These are phyloP conservation scores for Polypterus senegalus DNA, from an alignment of 2,113 vertebrate species.

Conservation along the genomic window DNA sequence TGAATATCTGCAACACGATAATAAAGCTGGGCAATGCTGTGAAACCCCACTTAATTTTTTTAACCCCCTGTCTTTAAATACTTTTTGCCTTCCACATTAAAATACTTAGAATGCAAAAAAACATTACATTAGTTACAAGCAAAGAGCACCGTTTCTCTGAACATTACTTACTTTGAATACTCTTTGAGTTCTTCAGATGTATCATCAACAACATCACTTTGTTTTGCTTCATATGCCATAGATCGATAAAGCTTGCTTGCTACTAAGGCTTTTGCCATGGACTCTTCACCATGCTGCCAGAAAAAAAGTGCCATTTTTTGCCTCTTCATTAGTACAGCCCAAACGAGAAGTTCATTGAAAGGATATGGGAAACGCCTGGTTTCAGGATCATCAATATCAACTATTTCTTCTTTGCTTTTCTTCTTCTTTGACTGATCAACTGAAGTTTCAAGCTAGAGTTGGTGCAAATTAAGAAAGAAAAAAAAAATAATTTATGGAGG, in stretches of 20 bases:
- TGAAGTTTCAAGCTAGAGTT: conserved; percentile 38
- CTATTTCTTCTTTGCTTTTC: conserved; percentile 88
- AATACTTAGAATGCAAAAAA: too few relatives aligned
- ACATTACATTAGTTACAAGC: too few relatives aligned
- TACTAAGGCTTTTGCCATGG: conserved; percentile 94
- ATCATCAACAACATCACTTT: conserved; percentile 93
- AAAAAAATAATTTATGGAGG: too few relatives aligned
- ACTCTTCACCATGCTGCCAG: conserved; percentile 97
- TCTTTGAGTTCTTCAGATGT: conserved; percentile 90
- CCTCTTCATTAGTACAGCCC: conserved; percentile 95
- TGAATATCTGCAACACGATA: too few relatives aligned
- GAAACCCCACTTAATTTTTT: too few relatives aligned
- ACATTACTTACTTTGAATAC: conserved; percentile 71
- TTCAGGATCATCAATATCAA: conserved; percentile 95
- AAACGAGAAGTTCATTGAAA: conserved; percentile 91
- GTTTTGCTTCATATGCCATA: conserved; percentile 92
- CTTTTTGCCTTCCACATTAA: too few relatives aligned
- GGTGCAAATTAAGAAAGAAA: neutral
- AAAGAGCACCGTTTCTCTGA: too few relatives aligned
- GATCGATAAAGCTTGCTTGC: conserved; percentile 91
- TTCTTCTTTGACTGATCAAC: conserved; percentile 82
- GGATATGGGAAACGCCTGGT: conserved; percentile 86
- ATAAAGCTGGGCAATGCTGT: too few relatives aligned
- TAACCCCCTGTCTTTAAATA: too few relatives aligned
- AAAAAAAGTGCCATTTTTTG: conserved; percentile 96